Base-by-base conservation (phyloP, 92 coral and sea anemone species). In the Palythoa caribaeorum region DNA sequence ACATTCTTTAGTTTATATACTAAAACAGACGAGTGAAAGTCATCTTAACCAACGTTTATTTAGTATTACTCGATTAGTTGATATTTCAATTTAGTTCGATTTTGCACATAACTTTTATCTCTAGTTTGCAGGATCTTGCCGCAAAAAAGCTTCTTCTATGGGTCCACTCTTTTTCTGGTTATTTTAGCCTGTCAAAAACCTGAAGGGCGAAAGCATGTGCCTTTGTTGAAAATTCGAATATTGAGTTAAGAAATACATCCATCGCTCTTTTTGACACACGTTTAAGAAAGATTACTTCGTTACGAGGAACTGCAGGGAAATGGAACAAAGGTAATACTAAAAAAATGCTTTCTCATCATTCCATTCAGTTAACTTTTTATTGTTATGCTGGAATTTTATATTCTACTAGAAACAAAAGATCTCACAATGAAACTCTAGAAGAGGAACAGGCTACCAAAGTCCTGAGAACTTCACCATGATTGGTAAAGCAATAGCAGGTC, bases 111-210 rank as follows among this genome's bases (percentile, higher is more conserved):
- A 40, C 54, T 74, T 47, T 44, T 74, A 40, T 74, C 57, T 74
- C 78, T 74, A 74, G 57, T 40, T 74, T 74, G 78, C 78, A 74
- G 54, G 57, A 74, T 74, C 78, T 40, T 40, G 55, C 78, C 55
- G 57, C 59, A 39, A 40, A 74, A 40, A 47, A 40, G 7, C 78
- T 44, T 74, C 59, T 74, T 74, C 28, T 1, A 40, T 39, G 78
- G 36, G 53, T 74, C 57, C 57, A 74, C 78, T 74, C 78, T 74
- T 40, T 72, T 0, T 11, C 78, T 74, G 59, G 78, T 74, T 74
- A 40, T 40, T 74, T 74, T 39, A 1, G 21, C 59, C 78, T 74
- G 78, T 74, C 78, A 74, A 74, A 74, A 74, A 74, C 53, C 78
- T 57, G 78, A 74, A 74, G 44, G 35, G 0, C 10, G 57, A 74